Percentiles rank a stretch among this genome's conserved stretches.
These are phyloP conservation scores for Catamblyrhynchus diadema DNA, from an alignment of 2,797 vertebrate species.

Conservation along the genomic window DNA sequence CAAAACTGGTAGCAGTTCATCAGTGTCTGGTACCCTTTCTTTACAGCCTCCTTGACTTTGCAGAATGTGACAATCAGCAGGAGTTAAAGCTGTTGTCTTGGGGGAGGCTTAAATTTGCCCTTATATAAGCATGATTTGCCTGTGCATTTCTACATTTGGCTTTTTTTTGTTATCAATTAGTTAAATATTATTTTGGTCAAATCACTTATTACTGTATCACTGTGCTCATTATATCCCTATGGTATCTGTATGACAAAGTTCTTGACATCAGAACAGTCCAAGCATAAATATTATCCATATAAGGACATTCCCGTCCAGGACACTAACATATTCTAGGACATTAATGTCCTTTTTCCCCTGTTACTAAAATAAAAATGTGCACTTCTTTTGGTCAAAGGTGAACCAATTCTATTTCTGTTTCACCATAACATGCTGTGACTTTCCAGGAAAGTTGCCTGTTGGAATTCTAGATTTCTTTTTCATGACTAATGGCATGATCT, in stretches of 20 bases:
- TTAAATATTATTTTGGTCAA: background rate
- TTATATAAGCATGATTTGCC: background rate
- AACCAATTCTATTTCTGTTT: background rate
- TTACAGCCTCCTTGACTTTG: background rate
- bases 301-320: background rate
- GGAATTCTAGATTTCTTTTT: background rate
- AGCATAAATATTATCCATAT: background rate
- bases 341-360: rapidly evolving
- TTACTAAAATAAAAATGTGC: background rate
- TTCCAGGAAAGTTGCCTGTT: background rate
- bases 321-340: background rate
- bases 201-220: background rate
- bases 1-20: background rate
- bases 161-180: background rate
- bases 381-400: background rate
- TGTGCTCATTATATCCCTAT: background rate
- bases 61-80: background rate
- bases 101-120: background rate
- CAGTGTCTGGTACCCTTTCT: background rate
- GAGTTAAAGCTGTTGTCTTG: background rate
- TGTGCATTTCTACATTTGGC: background rate
- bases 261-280: background rate
- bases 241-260: background rate
- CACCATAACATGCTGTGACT: background rate
- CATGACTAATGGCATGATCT: background rate